phyloP scores from a whole-genome alignment of 2,113 vertebrate species.

The Istiophorus platypterus region DNA sequence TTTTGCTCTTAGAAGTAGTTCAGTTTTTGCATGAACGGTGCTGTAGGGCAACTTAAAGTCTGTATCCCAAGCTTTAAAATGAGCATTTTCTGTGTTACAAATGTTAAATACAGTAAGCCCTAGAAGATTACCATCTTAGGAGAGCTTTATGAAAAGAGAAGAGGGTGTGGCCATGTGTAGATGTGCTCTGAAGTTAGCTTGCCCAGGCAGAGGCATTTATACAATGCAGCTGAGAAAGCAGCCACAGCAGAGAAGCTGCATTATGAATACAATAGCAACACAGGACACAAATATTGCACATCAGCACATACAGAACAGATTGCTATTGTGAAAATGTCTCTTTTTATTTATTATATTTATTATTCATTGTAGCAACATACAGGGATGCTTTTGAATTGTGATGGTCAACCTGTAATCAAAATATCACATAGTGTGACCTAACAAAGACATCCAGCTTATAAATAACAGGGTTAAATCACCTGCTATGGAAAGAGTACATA shows the following conservation, averaged over 20 bases:
- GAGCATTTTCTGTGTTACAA: constrained; percentile 50
- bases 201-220: constrained; percentile 19
- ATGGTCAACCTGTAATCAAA: constrained; percentile 19
- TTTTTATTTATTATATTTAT: background rate
- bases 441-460: constrained; percentile 2
- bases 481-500: constrained; percentile 15
- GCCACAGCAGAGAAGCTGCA: constrained; percentile 18
- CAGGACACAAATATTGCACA: constrained; percentile 14
- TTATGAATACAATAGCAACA: constrained; percentile 39
- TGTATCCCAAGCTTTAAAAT: constrained; percentile 40
- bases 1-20: constrained; percentile 13
- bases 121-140: constrained; percentile 58
- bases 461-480: constrained; percentile 33
- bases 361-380: background rate
- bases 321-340: constrained; percentile 13
- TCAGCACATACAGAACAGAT: background rate
- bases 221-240: constrained; percentile 13
- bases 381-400: constrained; percentile 13
- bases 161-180: constrained; percentile 46
- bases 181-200: constrained; percentile 64
- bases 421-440: constrained; percentile 4
- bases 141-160: constrained; percentile 54
- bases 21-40: constrained; percentile 4
- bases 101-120: constrained; percentile 62
- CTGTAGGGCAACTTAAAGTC: constrained; percentile 38